Evolutionary conservation across 2,888 invertebrate species (phyloP).

Genomic region (Xanthostigma xanthostigma): DNA sequence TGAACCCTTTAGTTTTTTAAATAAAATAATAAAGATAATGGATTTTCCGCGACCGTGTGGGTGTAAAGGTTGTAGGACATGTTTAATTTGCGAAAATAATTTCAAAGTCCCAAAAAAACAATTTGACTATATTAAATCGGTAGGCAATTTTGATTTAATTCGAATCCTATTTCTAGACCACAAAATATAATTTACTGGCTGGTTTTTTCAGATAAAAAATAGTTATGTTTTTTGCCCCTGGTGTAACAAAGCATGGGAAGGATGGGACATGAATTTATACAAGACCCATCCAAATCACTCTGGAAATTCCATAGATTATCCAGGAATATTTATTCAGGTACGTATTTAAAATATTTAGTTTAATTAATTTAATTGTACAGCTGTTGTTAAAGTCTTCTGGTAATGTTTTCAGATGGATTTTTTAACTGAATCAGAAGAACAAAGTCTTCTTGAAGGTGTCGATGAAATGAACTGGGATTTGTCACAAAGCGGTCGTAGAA

Average conservation of each 20-base stretch:
- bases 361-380: not conserved
- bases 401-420: slow-evolving; percentile 47
- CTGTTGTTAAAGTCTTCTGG: not conserved
- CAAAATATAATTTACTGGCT: not conserved
- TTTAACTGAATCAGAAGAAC: slow-evolving; percentile 53
- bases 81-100: slow-evolving; percentile 68
- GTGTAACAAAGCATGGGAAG: slow-evolving; percentile 57
- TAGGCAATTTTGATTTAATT: slow-evolving; percentile 14
- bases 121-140: slow-evolving; percentile 23
- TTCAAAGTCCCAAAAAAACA: slow-evolving; percentile 34
- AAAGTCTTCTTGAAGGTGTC: slow-evolving; percentile 45
- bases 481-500: slow-evolving; percentile 91
- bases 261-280: slow-evolving; percentile 47
- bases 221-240: slow-evolving; percentile 61
- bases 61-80: slow-evolving; percentile 85
- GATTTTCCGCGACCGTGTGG: slow-evolving; percentile 65
- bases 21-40: slow-evolving; percentile 26
- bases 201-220: slow-evolving; percentile 16
- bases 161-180: not conserved
- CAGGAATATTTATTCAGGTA: slow-evolving; percentile 48
- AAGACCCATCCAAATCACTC: slow-evolving; percentile 51
- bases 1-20: not conserved
- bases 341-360: not conserved
- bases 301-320: slow-evolving; percentile 42
- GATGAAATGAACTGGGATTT: slow-evolving; percentile 74